Conservation (phyloP, 2,888 invertebrate species). For the Agapostemon virescens region DNA sequence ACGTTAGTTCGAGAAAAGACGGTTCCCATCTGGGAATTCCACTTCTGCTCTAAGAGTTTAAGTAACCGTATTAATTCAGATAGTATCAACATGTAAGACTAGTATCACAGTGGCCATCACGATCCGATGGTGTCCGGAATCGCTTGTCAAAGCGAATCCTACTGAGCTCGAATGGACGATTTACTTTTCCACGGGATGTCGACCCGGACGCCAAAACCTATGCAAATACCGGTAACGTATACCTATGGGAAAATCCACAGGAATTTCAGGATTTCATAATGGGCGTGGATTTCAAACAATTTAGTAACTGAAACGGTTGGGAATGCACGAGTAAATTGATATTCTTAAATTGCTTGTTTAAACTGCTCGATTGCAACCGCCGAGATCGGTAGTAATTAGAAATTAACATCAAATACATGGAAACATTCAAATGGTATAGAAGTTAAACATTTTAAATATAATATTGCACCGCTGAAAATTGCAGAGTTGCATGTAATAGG, state of each 20-base stretch:
- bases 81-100: constrained; percentile 60
- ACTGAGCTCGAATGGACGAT: constrained; percentile 48
- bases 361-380: background rate
- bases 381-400: background rate
- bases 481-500: background rate
- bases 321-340: background rate
- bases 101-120: constrained; percentile 26
- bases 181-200: constrained; percentile 59
- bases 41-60: constrained; percentile 49
- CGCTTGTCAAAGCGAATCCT: constrained; percentile 70
- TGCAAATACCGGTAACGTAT: constrained; percentile 74
- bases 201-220: constrained; percentile 60
- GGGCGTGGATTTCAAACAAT: constrained; percentile 8
- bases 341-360: too few species aligned
- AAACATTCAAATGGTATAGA: background rate
- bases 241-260: constrained; percentile 73
- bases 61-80: constrained; percentile 60
- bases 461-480: background rate
- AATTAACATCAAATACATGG: background rate
- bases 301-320: background rate
- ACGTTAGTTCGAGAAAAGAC: constrained; percentile 39
- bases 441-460: background rate
- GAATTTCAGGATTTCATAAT: constrained; percentile 49
- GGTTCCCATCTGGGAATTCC: constrained; percentile 44
- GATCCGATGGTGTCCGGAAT: constrained; percentile 64